Percentiles rank a stretch among this genome's conserved stretches.
These are phyloP conservation scores for Oryzias celebensis DNA, from an alignment of 2,113 vertebrate species.

Conservation along the genomic window DNA sequence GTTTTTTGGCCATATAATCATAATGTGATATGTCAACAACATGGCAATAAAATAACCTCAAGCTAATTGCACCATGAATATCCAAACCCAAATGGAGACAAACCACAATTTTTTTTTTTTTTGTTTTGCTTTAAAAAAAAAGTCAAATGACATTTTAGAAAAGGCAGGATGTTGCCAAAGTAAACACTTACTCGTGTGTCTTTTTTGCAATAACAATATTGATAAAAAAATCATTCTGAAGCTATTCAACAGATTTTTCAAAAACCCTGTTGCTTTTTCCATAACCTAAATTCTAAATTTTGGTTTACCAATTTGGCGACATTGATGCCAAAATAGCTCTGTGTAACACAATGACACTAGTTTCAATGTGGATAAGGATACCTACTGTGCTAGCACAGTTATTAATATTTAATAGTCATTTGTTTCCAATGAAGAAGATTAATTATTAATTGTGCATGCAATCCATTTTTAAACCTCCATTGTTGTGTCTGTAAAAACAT, in stretches of 20 bases:
- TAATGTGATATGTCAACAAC: too few species aligned
- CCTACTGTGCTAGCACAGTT: conserved; percentile 53
- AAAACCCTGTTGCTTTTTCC: neutral
- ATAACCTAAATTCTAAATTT: neutral
- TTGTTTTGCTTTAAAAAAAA: conserved; percentile 34
- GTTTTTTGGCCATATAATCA: too few species aligned
- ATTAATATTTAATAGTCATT: conserved; percentile 75
- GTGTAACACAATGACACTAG: conserved; percentile 25
- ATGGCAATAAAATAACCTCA: conserved; percentile 40
- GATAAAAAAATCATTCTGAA: too few species aligned
- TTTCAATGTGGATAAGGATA: conserved; percentile 50
- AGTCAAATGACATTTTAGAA: neutral
- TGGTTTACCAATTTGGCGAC: neutral
- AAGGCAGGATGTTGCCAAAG: too few species aligned
- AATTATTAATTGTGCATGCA: conserved; percentile 77
- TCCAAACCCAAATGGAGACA: conserved; percentile 25
- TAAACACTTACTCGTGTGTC: too few species aligned
- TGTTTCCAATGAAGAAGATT: conserved; percentile 75
- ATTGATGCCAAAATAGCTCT: conserved; percentile 30
- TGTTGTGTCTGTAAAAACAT: conserved; percentile 16
- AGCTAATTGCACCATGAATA: conserved; percentile 36
- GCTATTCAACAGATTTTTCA: too few species aligned
- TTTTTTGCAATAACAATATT: too few species aligned
- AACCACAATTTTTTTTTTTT: conserved; percentile 11
- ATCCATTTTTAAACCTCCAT: conserved; percentile 69